Conservation (phyloP, 2,888 invertebrate genomes). For the Tenthredo livida region DNA sequence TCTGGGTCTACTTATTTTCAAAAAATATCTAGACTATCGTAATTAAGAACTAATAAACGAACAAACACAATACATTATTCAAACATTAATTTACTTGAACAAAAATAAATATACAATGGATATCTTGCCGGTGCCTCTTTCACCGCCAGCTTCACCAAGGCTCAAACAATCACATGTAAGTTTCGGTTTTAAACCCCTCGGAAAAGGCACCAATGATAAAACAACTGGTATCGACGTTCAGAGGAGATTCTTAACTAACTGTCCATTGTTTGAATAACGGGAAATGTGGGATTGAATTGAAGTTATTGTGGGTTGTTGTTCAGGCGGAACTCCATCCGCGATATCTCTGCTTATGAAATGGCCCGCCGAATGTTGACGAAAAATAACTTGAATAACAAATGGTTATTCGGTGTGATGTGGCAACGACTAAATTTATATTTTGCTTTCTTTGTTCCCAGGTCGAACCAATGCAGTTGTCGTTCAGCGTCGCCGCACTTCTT, state of each 20-base stretch:
- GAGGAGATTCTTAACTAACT: neutral
- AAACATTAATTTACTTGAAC: neutral
- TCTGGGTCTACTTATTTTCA: neutral
- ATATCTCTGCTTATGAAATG: conserved; percentile 57
- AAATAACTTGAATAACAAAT: conserved; percentile 64
- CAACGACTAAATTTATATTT: neutral
- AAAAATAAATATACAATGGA: conserved; percentile 63
- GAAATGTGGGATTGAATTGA: conserved; percentile 41
- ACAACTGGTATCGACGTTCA: neutral
- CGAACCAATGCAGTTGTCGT: conserved; percentile 72
- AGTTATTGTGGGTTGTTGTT: neutral
- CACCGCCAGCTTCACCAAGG: conserved; percentile 76
- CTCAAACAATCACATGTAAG: conserved; percentile 71
- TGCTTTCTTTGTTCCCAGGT: conserved; percentile 63
- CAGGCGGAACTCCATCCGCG: neutral
- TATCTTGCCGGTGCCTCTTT: conserved; percentile 67
- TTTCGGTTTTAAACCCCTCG: conserved; percentile 41
- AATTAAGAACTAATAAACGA: conserved; percentile 1
- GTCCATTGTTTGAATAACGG: conserved; percentile 40
- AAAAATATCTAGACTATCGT: conserved; percentile 1
- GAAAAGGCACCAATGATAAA: neutral
- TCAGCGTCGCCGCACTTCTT: conserved; percentile 75
- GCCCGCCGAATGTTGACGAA: conserved; percentile 60
- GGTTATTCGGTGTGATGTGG: neutral
- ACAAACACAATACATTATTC: conserved; percentile 9